Conservation (phyloP, 2,113 vertebrate species). For the Picathartes gymnocephalus region DNA sequence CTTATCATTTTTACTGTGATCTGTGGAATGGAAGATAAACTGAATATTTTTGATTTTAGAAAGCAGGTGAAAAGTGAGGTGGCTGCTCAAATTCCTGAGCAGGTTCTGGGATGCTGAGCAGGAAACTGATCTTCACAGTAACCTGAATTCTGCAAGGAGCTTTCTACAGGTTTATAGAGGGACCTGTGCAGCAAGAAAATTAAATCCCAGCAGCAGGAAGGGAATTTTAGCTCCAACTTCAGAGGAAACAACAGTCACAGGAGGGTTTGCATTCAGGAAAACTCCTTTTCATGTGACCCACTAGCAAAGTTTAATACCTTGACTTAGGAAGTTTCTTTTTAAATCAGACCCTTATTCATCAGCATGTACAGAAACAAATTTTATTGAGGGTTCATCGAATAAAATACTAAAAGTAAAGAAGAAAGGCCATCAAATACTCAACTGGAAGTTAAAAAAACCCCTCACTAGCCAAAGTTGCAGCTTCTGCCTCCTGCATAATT, state of each 20-base stretch:
- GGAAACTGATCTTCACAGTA: background rate
- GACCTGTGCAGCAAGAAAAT: background rate
- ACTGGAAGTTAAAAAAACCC: background rate
- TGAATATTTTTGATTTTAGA: background rate
- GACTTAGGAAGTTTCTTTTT: background rate
- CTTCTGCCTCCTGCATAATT: background rate
- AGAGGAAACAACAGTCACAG: background rate
- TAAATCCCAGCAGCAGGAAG: background rate
- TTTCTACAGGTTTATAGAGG: background rate
- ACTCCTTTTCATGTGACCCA: background rate
- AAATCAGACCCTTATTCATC: background rate
- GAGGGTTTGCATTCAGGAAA: background rate
- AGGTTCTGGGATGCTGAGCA: background rate
- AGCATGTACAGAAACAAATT: background rate
- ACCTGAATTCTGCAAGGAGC: background rate
- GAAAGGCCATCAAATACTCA: background rate
- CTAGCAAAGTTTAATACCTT: background rate
- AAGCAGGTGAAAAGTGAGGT: background rate
- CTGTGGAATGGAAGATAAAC: background rate
- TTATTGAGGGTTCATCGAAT: background rate
- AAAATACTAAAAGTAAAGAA: background rate
- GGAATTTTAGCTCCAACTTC: background rate
- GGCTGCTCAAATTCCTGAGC: background rate
- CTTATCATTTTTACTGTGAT: background rate
- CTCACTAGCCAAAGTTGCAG: background rate